Base-by-base conservation (phyloP, 1,140 invertebrate species). In the Rhyzopertha dominica region DNA sequence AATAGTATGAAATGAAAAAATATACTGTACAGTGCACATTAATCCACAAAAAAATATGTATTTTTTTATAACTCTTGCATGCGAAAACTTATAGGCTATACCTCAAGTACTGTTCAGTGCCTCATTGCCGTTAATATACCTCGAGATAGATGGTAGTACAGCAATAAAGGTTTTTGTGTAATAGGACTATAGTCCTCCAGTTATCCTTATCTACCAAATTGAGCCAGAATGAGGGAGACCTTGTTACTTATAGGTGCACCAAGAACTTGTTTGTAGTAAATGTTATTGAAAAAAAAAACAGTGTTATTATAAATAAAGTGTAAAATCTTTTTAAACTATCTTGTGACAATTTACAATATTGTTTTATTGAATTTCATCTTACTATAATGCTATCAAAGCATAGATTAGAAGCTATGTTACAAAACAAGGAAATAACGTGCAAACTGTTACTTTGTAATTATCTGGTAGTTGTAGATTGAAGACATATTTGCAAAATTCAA, bases 241-340 rank as follows among this genome's bases (percentile, higher is more conserved):
- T 13, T 46, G 9, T 36, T 35, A n/a, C 26, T 31, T 38, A 47
- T 47, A 9, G 17, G 36, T 14, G 36, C 16, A 4, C 45, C 45
- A 23, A 47, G 41, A 17, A 32, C 35, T 26, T 47, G 28, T 41
- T 39, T 46, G 12, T 39, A 39, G 3, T 30, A 46, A 1, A 9
- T 32, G 16, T 24, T 16, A 10, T 44, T 20, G 35, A 49, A 44
- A 9, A 39, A 9, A 17, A 49, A 32, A 17, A 30, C 16, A 23
- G 32, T 46, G 8, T 24, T 37, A 28, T 47, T 20, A 32, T 47
- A 51, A 32, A 50, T 37, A 31, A 38, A 50, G 2, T 39, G 16
- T 18, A 45, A 12, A 17, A 50, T 45, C 1, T 35, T 14, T 18
- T 19, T 23, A 31, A 50, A 50, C 10, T 37, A n/a, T 29, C 24